Evolutionary conservation across 1,140 invertebrate genomes (phyloP).

Genomic region (Diabrotica virgifera): DNA sequence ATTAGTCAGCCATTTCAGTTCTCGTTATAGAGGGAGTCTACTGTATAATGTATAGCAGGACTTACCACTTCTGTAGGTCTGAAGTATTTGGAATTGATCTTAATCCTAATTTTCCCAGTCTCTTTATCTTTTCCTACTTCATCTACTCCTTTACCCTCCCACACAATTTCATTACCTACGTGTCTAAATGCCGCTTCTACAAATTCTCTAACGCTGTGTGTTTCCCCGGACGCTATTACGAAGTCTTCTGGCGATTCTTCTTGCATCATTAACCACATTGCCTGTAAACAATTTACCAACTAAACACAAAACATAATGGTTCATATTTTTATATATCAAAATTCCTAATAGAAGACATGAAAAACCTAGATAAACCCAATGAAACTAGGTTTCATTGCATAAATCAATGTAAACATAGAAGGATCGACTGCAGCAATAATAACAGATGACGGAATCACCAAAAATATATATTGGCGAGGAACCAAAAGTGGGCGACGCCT

Average conservation of each 20-base stretch:
- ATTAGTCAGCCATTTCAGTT: too few relatives aligned
- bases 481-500: too few relatives aligned
- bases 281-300: slow-evolving; percentile 56
- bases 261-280: slow-evolving; percentile 99
- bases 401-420: too few relatives aligned
- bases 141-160: slow-evolving; percentile 82
- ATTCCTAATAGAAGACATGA: too few relatives aligned
- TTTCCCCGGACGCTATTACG: slow-evolving; percentile 95
- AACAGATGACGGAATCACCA: too few relatives aligned
- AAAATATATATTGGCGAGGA: too few relatives aligned
- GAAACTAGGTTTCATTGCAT: too few relatives aligned
- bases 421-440: too few relatives aligned
- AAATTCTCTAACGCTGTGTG: slow-evolving; percentile 95
- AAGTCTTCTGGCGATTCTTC: slow-evolving; percentile 90
- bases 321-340: too few relatives aligned
- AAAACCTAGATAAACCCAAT: too few relatives aligned
- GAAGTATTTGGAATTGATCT: slow-evolving; percentile 93
- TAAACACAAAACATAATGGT: too few relatives aligned
- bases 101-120: slow-evolving; percentile 78
- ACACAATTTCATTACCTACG: slow-evolving; percentile 70
- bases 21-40: too few relatives aligned
- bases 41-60: slow-evolving; percentile 29
- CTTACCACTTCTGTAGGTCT: slow-evolving; percentile 96
- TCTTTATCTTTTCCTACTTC: slow-evolving; percentile 87
- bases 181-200: slow-evolving; percentile 86